These are phyloP conservation scores for Lanius collurio DNA, from an alignment of 2,113 vertebrate species.

Conservation along the genomic window DNA sequence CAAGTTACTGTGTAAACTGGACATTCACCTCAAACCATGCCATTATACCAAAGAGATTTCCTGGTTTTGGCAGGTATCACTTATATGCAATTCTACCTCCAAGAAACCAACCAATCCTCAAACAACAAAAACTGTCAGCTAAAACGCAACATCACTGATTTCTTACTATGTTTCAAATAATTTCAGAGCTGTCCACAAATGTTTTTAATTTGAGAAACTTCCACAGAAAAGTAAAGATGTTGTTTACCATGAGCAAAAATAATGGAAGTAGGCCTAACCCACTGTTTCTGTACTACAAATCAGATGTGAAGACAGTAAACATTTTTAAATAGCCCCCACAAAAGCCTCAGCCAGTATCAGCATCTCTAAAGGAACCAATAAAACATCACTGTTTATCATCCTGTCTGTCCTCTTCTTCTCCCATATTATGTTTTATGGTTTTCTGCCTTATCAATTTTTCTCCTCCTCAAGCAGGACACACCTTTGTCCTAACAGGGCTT, in stretches of 20 bases:
- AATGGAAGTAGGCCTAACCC: not conserved
- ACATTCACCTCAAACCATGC: not conserved
- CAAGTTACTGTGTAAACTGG: not conserved
- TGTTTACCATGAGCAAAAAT: not conserved
- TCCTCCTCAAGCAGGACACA: not conserved
- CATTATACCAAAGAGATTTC: not conserved
- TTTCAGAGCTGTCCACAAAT: not conserved
- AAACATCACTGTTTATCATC: not conserved
- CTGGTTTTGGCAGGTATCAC: not conserved
- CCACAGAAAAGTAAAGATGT: not conserved
- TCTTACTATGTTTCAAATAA: not conserved
- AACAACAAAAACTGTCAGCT: not conserved
- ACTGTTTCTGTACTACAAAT: not conserved
- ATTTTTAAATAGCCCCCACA: not conserved
- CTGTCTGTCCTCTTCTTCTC: not conserved
- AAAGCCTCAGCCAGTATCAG: not conserved
- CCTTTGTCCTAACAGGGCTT: not conserved
- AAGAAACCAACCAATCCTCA: not conserved
- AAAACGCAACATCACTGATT: not conserved
- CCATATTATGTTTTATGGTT: not conserved
- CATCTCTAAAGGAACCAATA: not conserved
- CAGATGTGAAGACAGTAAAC: not conserved
- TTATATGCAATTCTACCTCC: not conserved
- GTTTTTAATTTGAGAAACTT: not conserved
- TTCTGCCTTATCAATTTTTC: not conserved